phyloP scores from a whole-genome alignment of 2,113 vertebrate genomes.

The Clarias batrachus region DNA sequence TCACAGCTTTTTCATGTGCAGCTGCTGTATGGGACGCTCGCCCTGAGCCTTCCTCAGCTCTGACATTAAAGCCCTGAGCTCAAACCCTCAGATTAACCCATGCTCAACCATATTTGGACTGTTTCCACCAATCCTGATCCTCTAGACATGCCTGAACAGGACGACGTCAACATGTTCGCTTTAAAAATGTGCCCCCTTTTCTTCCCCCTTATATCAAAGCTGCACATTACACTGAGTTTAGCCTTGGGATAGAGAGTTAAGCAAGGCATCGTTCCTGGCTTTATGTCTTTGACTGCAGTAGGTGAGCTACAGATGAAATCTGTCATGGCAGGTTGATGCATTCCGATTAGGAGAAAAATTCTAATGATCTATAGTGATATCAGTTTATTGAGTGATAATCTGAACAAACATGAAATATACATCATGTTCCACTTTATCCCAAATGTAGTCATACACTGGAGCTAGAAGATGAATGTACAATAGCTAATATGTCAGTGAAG shows the following conservation, averaged over 20 bases:
- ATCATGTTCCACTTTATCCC: background rate
- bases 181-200: background rate
- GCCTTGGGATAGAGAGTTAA: background rate
- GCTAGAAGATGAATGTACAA: too few relatives aligned
- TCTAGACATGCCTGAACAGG: conserved; percentile 43
- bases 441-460: too few relatives aligned
- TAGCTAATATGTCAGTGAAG: too few relatives aligned
- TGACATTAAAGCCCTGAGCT: background rate
- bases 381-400: background rate
- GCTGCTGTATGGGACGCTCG: conserved; percentile 49
- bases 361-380: background rate
- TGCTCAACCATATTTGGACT: background rate
- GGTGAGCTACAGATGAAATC: background rate
- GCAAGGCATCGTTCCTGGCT: background rate
- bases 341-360: background rate
- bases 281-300: background rate
- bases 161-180: conserved; percentile 40
- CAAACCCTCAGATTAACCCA: background rate
- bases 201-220: background rate
- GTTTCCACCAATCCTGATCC: conserved; percentile 23
- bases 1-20: background rate
- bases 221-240: background rate
- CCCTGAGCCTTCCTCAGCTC: background rate
- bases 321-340: background rate
- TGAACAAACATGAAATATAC: too few relatives aligned